Conservation (phyloP, 2,888 invertebrate species). For the Didymodactylos carnosus region DNA sequence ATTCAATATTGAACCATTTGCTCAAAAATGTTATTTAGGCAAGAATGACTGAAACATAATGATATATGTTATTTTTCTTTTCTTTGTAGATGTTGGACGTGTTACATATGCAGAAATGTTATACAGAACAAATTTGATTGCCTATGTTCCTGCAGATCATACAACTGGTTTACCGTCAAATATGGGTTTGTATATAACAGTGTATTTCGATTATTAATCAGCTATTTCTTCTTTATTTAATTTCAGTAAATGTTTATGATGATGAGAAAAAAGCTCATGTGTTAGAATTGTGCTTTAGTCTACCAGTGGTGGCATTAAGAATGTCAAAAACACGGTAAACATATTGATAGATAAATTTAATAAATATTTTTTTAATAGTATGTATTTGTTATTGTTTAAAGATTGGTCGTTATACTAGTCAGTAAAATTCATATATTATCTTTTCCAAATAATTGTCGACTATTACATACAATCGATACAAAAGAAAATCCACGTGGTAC, state of each 20-base stretch:
- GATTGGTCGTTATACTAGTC: conserved; percentile 7
- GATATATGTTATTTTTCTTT: not conserved
- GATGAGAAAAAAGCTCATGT: conserved; percentile 8
- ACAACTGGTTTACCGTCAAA: conserved; percentile 7
- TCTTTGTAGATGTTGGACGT: conserved; percentile 2
- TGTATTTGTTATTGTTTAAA: not conserved
- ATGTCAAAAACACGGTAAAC: conserved; percentile 11
- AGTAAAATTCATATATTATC: conserved; percentile 13
- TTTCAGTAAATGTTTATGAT: conserved; percentile 8
- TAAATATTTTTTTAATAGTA: not conserved
- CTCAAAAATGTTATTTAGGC: conserved; percentile 74
- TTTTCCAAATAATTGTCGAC: conserved; percentile 11
- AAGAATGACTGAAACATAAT: not conserved
- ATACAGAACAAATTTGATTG: conserved; percentile 12
- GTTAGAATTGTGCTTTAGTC: conserved; percentile 8
- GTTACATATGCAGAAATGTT: conserved; percentile 13
- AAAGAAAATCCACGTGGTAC: conserved; percentile 9
- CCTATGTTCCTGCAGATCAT: conserved; percentile 7
- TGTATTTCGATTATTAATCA: not conserved
- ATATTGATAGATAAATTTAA: not conserved
- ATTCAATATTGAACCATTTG: conserved; percentile 85
- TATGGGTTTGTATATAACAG: not conserved
- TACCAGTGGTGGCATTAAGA: conserved; percentile 6
- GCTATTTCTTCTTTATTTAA: not conserved
- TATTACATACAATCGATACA: conserved; percentile 7